These are phyloP conservation scores for Rhynchotus rufescens DNA, from an alignment of 2,797 vertebrate species.

Conservation along the genomic window DNA sequence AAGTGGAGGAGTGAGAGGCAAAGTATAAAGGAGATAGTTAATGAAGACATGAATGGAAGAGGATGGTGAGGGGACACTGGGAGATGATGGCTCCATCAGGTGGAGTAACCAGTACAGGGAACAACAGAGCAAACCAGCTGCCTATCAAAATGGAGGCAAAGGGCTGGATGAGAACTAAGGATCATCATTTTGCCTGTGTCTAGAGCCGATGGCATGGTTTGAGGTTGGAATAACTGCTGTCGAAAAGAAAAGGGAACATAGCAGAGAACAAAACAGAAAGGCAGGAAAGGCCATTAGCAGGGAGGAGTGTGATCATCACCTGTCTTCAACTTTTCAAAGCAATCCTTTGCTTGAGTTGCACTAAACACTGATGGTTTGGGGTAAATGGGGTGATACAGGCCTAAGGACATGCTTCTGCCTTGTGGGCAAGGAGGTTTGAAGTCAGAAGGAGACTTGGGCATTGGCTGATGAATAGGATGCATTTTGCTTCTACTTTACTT, in stretches of 20 bases:
- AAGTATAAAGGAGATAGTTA: neutral
- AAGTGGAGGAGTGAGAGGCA: neutral
- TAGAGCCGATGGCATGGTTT: neutral
- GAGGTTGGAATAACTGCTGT: neutral
- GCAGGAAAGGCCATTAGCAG: neutral
- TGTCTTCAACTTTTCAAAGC: neutral
- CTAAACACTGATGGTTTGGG: rapidly evolving
- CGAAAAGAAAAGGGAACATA: neutral
- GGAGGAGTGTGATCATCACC: neutral
- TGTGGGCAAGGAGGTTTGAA: neutral
- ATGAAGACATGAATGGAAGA: neutral
- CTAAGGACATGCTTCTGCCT: neutral
- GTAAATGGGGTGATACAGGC: neutral
- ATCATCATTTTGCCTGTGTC: neutral
- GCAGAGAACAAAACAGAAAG: neutral
- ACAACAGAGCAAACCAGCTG: neutral
- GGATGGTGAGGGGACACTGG: neutral
- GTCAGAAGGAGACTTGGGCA: neutral
- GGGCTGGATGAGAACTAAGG: no score
- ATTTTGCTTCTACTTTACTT: neutral
- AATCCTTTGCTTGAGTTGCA: neutral
- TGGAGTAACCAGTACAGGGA: neutral
- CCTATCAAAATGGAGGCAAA: neutral
- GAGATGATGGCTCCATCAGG: no score
- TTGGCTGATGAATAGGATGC: neutral